Base-by-base conservation (phyloP, 2,113 vertebrate species). In the Vanacampus margaritifer region DNA sequence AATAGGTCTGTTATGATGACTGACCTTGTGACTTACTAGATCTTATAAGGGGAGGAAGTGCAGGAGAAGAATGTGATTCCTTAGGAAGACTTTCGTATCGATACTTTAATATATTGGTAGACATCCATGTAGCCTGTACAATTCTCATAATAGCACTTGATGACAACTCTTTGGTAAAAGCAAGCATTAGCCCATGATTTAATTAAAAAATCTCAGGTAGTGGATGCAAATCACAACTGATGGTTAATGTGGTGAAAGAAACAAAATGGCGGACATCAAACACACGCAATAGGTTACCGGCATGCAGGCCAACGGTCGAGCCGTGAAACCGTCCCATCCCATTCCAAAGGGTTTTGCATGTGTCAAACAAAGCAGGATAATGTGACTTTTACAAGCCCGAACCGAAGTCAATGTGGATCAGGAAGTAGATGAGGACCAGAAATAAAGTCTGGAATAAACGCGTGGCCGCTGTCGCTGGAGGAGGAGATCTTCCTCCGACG, bases 401-500 rank as follows among this genome's bases (percentile, higher is more conserved):
- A 1, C n/a, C 74, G n/a, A 64, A 81, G 69, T 71, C 39, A 36
- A 57, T 66, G 35, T 16, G n/a, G 71, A 69, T 69, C 76, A 80
- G 78, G 75, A 82, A 74, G 79, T 64, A 69, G 56, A 79, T 46
- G 69, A 64, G 50, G 65, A 67, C 45, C 65, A 74, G 67, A 61
- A 73, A 73, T 76, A 72, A 75, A 80, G 56, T 66, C 19, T 60
- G 62, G 72, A 79, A 73, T 53, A 58, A 79, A 78, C 13, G 65
- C 32, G 21, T 9, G 21, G 59, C 58, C 3, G 37, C 59, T 65
- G 56, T 26, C 32, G 56, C 63, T 65, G 64, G 51, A 76, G 56
- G 65, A 80, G 78, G 43, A 87, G 84, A 82, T 81, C 79, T 70
- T 84, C 81, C 73, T 84, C 81, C 60, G 54, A 68, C 72, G 73